Base-by-base conservation (phyloP, 2,888 invertebrate species). In the Noctua fimbriata region DNA sequence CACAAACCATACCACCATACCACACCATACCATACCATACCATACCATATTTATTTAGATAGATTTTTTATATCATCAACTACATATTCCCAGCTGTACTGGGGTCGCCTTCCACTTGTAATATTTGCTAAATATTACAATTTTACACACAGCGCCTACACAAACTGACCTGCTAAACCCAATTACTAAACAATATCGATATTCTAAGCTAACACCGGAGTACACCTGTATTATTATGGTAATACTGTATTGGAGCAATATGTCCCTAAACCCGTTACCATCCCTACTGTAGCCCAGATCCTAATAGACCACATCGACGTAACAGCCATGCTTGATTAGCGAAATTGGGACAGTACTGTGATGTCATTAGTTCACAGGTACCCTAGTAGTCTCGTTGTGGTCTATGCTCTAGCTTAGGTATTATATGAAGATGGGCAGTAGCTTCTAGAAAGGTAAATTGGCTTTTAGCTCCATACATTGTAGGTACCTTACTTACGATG, bases 351-450 rank as follows among this genome's bases (percentile, higher is more conserved):
- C 75, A 65, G 3, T 44, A 66, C 65, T 65, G 41, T 36, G 58
- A 85, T 24, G 52, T 49, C 24, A 79, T 71, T 67, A 82, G 73
- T 55, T 67, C 41, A 70, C 81, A 70, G 65, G 66, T 77, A 76
- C 21, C 44, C 55, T 21, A 44, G 21, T n/a, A 58, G 84, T 78
- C 73, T 60, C 41, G 10, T 63, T 69, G 67, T 60, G 67, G 67
- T 55, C 71, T 47, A 63, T 47, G 32, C 52, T 32, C 66, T 52
- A 21, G 32, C 28, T 47, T 21, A 44, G 21, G 67, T 78, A 60
- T 69, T 60, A 44, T 41, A 69, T 72, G 63, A 49, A 41, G 14
- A 63, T 69, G 70, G 66, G 21, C 7, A 67, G 9, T 41, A 70
- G 28, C 16, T 18, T 24, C 55, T 24, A 49, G 21, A 52, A 70